Evolutionary conservation across 2,113 vertebrate species (phyloP).

Genomic region (Equus quagga): DNA sequence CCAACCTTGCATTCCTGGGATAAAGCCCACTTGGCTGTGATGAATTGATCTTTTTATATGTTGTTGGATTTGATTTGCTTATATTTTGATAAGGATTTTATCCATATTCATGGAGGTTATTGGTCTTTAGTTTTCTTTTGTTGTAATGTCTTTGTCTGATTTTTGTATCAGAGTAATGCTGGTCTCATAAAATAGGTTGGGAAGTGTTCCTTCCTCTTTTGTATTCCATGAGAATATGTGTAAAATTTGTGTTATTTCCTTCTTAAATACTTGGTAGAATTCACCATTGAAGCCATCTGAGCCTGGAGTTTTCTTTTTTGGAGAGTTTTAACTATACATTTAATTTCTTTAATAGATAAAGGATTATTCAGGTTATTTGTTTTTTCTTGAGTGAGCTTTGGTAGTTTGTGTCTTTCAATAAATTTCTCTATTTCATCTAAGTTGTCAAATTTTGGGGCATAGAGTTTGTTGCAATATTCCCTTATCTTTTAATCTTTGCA

Average conservation of each 20-base stretch:
- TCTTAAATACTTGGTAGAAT: background rate
- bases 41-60: background rate
- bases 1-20: background rate
- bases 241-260: background rate
- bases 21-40: background rate
- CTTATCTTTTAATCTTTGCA: background rate
- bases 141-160: background rate
- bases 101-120: background rate
- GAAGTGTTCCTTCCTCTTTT: background rate
- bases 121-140: background rate
- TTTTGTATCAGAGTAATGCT: background rate
- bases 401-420: background rate
- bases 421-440: background rate
- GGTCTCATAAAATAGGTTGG: background rate
- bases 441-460: background rate
- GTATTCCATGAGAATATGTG: background rate
- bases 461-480: background rate
- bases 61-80: background rate
- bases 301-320: background rate
- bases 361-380: background rate
- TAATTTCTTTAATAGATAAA: conserved; percentile 25
- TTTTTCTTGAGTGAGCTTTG: conserved; percentile 23
- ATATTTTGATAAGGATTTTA: background rate
- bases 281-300: background rate
- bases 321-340: background rate